A percentile compares a stretch with the other conserved stretches of the same genome.
Conservation (phyloP, 2,888 invertebrate species). For the Galerucella calmariensis region DNA sequence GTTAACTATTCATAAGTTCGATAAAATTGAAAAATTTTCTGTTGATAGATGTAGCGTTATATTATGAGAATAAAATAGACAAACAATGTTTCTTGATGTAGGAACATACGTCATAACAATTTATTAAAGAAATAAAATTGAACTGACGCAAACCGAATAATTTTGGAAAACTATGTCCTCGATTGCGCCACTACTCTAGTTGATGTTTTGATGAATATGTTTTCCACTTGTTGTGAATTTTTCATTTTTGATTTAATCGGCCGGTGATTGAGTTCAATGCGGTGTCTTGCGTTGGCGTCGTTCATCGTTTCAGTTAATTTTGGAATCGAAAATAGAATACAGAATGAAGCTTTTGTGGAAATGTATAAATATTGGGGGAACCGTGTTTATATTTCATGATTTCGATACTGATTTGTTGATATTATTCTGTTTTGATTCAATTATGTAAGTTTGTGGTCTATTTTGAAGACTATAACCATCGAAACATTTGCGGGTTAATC, state of each 20-base stretch:
- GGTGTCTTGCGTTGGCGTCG: constrained; percentile 5
- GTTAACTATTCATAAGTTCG: too few relatives aligned
- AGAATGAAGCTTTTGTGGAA: neutral
- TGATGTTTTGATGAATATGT: constrained; percentile 23
- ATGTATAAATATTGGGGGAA: constrained; percentile 6
- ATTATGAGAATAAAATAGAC: too few relatives aligned
- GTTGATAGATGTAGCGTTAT: too few relatives aligned
- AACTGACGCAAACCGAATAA: constrained; percentile 15
- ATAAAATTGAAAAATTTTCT: too few relatives aligned
- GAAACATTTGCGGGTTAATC: too few relatives aligned
- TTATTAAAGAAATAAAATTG: constrained; percentile 5
- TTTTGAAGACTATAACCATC: too few relatives aligned
- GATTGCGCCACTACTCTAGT: constrained; percentile 23
- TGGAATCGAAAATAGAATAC: constrained; percentile 19
- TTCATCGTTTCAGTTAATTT: constrained; percentile 15
- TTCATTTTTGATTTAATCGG: constrained; percentile 25
- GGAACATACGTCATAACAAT: neutral
- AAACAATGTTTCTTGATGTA: too few relatives aligned
- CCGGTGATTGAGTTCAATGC: constrained; percentile 22
- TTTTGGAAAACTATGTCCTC: constrained; percentile 22
- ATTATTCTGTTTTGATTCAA: neutral
- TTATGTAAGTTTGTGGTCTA: neutral
- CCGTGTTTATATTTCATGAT: neutral
- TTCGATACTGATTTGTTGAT: constrained; percentile 3
- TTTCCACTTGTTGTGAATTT: constrained; percentile 25